Percentiles rank a stretch among this genome's conserved stretches.
These are phyloP conservation scores for Elegia similella DNA, from an alignment of 2,888 invertebrate genomes.

Conservation along the genomic window DNA sequence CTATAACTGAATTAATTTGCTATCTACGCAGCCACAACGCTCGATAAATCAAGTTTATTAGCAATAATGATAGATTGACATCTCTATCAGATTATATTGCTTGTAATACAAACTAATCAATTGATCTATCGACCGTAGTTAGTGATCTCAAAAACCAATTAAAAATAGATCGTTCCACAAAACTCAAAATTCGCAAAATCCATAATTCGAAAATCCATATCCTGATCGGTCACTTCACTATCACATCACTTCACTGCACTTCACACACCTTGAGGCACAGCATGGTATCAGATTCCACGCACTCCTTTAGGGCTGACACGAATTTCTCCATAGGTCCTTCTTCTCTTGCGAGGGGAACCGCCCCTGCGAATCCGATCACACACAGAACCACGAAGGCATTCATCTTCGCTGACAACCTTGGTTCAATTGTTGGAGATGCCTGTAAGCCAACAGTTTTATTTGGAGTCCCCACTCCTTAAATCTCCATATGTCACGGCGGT, in stretches of 20 bases:
- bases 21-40: neutral
- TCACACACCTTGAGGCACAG: constrained; percentile 88
- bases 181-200: neutral
- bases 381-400: constrained; percentile 62
- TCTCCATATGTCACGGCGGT: constrained; percentile 68
- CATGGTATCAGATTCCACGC: constrained; percentile 85
- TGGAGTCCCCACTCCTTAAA: constrained; percentile 57
- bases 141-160: no score
- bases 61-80: neutral
- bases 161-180: neutral
- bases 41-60: neutral
- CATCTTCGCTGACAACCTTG: constrained; percentile 55
- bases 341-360: constrained; percentile 65
- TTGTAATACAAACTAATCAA: no score
- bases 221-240: constrained; percentile 36
- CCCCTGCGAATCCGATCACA: constrained; percentile 54
- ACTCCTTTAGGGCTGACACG: constrained; percentile 82
- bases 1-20: neutral
- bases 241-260: constrained; percentile 61
- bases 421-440: constrained; percentile 68
- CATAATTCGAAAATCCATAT: constrained; percentile 27
- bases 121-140: no score
- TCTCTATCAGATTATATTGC: neutral
- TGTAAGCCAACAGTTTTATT: constrained; percentile 70
- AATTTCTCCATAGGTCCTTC: constrained; percentile 64